phyloP scores from a whole-genome alignment of 1,140 invertebrate genomes.

The Drosophila bifasciata region DNA sequence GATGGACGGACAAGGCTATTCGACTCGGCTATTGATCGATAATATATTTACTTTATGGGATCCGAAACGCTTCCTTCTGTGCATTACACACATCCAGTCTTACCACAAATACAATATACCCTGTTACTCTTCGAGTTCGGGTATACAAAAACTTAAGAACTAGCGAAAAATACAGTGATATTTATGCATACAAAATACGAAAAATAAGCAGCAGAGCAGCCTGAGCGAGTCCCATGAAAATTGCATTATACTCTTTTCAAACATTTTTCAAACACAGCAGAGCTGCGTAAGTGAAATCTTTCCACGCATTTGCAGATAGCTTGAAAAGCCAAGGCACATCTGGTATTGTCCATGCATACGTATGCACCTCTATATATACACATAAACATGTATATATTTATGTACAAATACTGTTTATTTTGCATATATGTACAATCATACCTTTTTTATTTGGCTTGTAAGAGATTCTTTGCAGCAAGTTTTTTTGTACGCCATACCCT shows the following conservation, averaged over 20 bases:
- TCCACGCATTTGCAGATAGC: slow-evolving; percentile 45
- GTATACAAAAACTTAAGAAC: too few species aligned
- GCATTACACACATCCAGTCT: too few species aligned
- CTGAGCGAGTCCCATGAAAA: slow-evolving; percentile 62
- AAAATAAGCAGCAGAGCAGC: slow-evolving; percentile 6
- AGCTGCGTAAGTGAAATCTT: slow-evolving; percentile 70
- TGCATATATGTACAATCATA: slow-evolving; percentile 43
- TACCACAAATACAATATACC: too few species aligned
- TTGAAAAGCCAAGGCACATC: slow-evolving; percentile 26
- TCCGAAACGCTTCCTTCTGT: too few species aligned
- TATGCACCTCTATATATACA: not conserved
- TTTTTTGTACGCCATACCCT: slow-evolving; percentile 12
- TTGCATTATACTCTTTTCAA: slow-evolving; percentile 47
- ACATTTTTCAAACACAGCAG: slow-evolving; percentile 42
- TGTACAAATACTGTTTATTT: slow-evolving; percentile 2
- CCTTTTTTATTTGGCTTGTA: slow-evolving; percentile 28
- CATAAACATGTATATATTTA: slow-evolving; percentile 9
- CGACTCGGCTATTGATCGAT: too few species aligned
- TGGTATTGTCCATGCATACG: too few species aligned
- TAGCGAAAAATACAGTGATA: slow-evolving; percentile 53
- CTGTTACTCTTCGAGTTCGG: too few species aligned
- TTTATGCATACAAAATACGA: slow-evolving; percentile 46
- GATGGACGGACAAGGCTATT: too few species aligned
- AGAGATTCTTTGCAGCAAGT: slow-evolving; percentile 14
- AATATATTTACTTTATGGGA: too few species aligned